Base-by-base conservation (phyloP, 2,888 invertebrate genomes). In the Lamellibrachia columna region DNA sequence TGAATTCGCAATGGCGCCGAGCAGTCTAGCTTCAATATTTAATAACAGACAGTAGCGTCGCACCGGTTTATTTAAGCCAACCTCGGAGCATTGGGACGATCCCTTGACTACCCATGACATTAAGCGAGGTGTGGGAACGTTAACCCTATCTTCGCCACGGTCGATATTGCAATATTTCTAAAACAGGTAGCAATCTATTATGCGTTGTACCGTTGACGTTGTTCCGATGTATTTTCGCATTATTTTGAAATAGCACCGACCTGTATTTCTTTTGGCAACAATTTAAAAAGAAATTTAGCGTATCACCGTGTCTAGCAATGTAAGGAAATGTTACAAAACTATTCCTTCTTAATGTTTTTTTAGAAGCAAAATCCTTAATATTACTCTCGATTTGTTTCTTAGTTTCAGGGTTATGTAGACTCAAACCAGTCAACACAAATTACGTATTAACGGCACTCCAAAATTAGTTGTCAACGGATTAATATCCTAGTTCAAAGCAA, bases 1-100 rank as follows among this genome's bases (percentile, higher is more conserved):
- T 75, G 75, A 75, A 75, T 75, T 75, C 75, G 75, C 75, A 75
- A 75, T 75, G 75, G 75, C 75, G 75, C 75, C 75, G 75, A 22
- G 15, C 75, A 22, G 75, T 75, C 75, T 11, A n/a, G 75, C 75
- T 15, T 75, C 75, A 75, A 75, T 75, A 75, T 75, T 75, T 75
- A 75, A 75, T 75, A 75, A 75, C 75, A 75, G 75, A 75, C 75
- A 15, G 15, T 75, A 75, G n/a, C 75, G 75, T 75, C 75, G 75
- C 75, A 22, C 22, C 75, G 75, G 75, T 75, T 75, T 75, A 75
- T 75, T 75, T 75, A 75, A 75, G 75, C 75, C 75, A 22, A n/a
- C 22, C 75, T 22, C 75, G 75, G 15, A 75, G 75, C 75, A 15
- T 4, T 75, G 75, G 75, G 75, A 75, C 75, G 22, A 22, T 75